A percentile compares a stretch with the other conserved stretches of the same genome.
These are phyloP conservation scores for Marmota monax DNA, from an alignment of 2,113 vertebrate species.

Conservation along the genomic window DNA sequence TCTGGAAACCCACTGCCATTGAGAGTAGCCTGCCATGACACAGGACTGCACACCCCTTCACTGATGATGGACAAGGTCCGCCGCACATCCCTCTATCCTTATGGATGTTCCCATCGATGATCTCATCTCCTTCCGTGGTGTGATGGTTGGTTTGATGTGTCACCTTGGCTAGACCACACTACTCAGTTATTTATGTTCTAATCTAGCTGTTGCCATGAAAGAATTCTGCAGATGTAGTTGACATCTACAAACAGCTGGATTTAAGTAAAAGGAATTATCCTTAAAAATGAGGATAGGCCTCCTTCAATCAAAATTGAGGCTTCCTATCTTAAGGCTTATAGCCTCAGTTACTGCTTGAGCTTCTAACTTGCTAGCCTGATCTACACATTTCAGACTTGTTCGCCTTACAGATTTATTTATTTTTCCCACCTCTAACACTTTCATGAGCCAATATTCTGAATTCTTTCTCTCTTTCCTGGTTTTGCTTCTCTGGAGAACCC, in stretches of 20 bases:
- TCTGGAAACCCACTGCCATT: too few relatives aligned
- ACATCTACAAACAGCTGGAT: neutral
- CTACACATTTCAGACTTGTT: neutral
- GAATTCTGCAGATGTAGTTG: neutral
- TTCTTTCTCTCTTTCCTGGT: neutral
- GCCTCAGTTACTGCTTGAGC: neutral
- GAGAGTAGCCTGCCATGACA: fast-evolving
- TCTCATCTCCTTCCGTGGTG: neutral
- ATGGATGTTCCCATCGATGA: neutral
- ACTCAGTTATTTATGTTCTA: neutral
- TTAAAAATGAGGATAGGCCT: neutral
- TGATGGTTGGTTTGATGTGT: neutral
- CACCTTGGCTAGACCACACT: neutral
- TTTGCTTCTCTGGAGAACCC: neutral
- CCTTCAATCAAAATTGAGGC: neutral
- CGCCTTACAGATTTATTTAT: neutral
- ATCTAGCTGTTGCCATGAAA: neutral
- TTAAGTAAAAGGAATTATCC: neutral
- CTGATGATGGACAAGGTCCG: neutral
- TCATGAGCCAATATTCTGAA: neutral
- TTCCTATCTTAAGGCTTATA: neutral
- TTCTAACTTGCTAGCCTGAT: neutral
- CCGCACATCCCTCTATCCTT: neutral
- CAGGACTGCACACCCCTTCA: neutral
- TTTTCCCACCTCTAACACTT: neutral